phyloP scores from a whole-genome alignment of 2,888 invertebrate species.

The Apoda limacodes region DNA sequence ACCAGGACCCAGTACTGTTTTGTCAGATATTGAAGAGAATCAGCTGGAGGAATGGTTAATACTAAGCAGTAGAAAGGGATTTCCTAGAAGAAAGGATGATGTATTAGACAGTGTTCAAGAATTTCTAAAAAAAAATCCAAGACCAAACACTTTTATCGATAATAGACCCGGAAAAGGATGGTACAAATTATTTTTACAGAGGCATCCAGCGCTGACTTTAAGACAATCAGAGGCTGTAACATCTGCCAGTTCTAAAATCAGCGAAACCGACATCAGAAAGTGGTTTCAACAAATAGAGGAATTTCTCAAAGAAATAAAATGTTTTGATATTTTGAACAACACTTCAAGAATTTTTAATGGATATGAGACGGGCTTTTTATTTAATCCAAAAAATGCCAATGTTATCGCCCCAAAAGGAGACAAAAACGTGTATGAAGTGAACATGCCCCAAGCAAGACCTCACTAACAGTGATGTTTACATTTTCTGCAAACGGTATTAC shows the following conservation, averaged over 20 bases:
- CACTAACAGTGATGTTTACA: constrained; percentile 37
- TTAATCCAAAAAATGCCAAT: constrained; percentile 20
- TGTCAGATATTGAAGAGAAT: constrained; percentile 23
- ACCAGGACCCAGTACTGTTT: constrained; percentile 14
- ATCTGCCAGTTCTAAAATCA: constrained; percentile 25
- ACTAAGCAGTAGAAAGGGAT: constrained; percentile 25
- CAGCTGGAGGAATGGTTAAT: constrained; percentile 26
- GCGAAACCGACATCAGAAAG: too few relatives aligned
- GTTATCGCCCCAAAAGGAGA: constrained; percentile 21
- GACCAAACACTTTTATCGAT: constrained; percentile 8
- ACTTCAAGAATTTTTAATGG: too few relatives aligned
- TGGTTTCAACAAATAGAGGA: too few relatives aligned
- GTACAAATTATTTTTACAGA: constrained; percentile 26
- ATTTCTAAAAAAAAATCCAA: constrained; percentile 19
- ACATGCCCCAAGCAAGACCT: constrained; percentile 29
- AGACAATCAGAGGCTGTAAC: constrained; percentile 28
- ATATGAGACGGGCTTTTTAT: constrained; percentile 22
- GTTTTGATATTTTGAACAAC: too few relatives aligned
- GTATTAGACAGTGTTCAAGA: constrained; percentile 22
- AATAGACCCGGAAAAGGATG: constrained; percentile 26
- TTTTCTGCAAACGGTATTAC: constrained; percentile 30
- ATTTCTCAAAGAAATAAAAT: too few relatives aligned
- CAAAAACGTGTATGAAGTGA: constrained; percentile 35
- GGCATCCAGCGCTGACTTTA: constrained; percentile 23
- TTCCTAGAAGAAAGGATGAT: constrained; percentile 25